phyloP scores from a whole-genome alignment of 2,888 invertebrate species.

The Agonopterix heracliana region DNA sequence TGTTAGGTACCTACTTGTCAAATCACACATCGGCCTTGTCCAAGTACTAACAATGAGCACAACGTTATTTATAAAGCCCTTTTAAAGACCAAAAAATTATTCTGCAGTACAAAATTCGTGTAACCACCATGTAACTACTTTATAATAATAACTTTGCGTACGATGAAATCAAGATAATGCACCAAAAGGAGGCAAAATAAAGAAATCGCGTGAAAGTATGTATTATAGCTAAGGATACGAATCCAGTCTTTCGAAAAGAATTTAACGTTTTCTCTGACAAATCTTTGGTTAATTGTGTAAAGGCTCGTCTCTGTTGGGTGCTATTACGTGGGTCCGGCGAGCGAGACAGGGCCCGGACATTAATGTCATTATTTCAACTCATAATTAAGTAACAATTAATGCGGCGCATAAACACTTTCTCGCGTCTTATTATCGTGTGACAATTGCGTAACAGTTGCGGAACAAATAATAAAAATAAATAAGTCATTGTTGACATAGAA shows the following conservation, averaged over 20 bases:
- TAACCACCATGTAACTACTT: too few relatives aligned
- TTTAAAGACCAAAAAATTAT: too few relatives aligned
- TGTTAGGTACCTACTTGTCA: slow-evolving; percentile 20
- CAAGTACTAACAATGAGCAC: slow-evolving; percentile 30
- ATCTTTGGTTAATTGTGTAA: slow-evolving; percentile 24
- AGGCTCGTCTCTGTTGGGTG: slow-evolving; percentile 19
- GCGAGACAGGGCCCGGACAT: slow-evolving; percentile 17
- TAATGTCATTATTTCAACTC: slow-evolving; percentile 30
- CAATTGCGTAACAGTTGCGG: slow-evolving; percentile 36
- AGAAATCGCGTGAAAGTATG: slow-evolving; percentile 52
- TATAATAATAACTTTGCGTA: too few relatives aligned
- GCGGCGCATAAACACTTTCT: slow-evolving; percentile 43
- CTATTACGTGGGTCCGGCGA: slow-evolving; percentile 19
- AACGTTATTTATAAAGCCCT: slow-evolving; percentile 1
- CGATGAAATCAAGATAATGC: neutral
- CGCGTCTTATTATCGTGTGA: slow-evolving; percentile 46
- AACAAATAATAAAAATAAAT: slow-evolving; percentile 29
- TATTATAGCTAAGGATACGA: slow-evolving; percentile 19
- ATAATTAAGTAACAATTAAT: slow-evolving; percentile 36
- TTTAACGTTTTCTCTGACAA: slow-evolving; percentile 16
- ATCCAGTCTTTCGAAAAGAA: slow-evolving; percentile 14
- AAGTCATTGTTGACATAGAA: slow-evolving; percentile 26
- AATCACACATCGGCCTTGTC: slow-evolving; percentile 36
- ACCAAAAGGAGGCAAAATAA: slow-evolving; percentile 5
- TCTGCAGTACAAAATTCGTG: too few relatives aligned